Evolutionary conservation across 2,113 vertebrate species (phyloP).

Genomic region (Cisticola juncidis): DNA sequence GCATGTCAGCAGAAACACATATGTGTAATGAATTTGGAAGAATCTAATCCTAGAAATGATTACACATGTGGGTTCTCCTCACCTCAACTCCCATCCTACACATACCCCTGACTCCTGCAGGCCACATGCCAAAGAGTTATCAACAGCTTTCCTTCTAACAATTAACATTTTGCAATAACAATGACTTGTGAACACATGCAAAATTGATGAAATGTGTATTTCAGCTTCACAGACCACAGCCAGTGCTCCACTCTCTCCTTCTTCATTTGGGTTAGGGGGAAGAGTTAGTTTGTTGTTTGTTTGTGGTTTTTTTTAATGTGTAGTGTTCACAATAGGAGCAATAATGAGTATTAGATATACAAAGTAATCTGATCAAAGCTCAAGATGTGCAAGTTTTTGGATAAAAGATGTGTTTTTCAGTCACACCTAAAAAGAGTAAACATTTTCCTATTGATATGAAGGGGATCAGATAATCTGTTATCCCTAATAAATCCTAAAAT

Average conservation of each 20-base stretch:
- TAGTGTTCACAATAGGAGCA: background rate
- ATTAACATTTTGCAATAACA: conserved; percentile 26
- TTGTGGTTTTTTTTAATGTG: fast-evolving
- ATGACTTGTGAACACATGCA: background rate
- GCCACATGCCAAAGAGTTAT: background rate
- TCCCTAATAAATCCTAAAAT: background rate
- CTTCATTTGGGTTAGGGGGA: background rate
- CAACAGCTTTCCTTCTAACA: conserved; percentile 10
- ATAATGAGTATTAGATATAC: background rate
- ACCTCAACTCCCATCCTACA: background rate
- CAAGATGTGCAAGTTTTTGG: background rate
- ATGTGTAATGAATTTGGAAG: background rate
- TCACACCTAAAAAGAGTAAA: background rate
- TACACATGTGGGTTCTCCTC: background rate
- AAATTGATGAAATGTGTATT: background rate
- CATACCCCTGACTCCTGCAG: background rate
- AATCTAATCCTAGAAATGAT: background rate
- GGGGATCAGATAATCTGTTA: background rate
- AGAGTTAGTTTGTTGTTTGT: background rate
- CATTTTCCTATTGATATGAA: background rate
- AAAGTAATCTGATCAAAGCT: background rate
- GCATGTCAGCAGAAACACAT: background rate
- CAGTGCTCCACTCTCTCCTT: background rate
- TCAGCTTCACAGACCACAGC: background rate
- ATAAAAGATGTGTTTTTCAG: background rate